Evolutionary conservation across 2,888 invertebrate species (phyloP).

Genomic region (Drosophila siamana): DNA sequence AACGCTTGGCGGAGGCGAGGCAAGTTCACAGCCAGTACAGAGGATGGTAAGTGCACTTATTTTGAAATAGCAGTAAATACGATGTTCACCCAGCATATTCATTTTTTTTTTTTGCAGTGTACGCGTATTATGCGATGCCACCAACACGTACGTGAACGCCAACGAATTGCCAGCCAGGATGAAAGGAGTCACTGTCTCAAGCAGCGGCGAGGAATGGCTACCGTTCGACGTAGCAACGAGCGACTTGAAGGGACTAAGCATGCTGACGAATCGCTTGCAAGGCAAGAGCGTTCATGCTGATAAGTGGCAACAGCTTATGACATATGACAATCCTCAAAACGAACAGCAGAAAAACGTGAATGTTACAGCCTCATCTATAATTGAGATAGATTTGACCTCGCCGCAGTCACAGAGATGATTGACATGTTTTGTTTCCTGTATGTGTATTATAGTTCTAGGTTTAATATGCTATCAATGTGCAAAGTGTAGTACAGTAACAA

Average conservation of each 20-base stretch:
- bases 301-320: constrained; percentile 52
- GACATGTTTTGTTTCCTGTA: background rate
- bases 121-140: constrained; percentile 52
- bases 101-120: constrained; percentile 42
- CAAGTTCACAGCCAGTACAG: constrained; percentile 32
- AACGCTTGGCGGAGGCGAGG: constrained; percentile 18
- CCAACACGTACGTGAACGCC: constrained; percentile 55
- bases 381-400: constrained; percentile 61
- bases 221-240: constrained; percentile 41
- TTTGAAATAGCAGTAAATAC: background rate
- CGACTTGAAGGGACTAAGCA: constrained; percentile 16
- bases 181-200: constrained; percentile 47
- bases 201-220: constrained; percentile 29
- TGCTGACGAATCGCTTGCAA: constrained; percentile 26
- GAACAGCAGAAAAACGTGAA: constrained; percentile 26
- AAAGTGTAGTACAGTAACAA: background rate
- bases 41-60: constrained; percentile 41
- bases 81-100: background rate
- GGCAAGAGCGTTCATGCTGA: constrained; percentile 1
- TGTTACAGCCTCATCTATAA: constrained; percentile 39
- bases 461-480: background rate
- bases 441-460: background rate
- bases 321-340: background rate
- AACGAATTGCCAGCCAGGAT: constrained; percentile 53
- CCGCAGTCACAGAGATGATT: constrained; percentile 26